These are phyloP conservation scores for Urocitellus parryii DNA, from an alignment of 2,113 vertebrate species.

Conservation along the genomic window DNA sequence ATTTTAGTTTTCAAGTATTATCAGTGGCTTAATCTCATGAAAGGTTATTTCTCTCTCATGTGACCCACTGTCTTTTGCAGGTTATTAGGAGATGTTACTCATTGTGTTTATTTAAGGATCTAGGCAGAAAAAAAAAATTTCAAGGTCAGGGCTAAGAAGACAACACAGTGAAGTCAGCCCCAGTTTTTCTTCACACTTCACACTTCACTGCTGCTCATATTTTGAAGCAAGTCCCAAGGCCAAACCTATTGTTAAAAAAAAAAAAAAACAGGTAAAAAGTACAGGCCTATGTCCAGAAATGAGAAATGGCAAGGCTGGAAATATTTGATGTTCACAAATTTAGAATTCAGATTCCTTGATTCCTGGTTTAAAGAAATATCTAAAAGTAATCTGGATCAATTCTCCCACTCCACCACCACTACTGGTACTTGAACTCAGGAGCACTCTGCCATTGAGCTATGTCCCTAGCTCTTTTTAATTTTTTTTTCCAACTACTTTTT, in stretches of 20 bases:
- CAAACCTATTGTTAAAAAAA: neutral
- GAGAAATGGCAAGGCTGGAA: neutral
- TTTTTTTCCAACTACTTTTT: no score
- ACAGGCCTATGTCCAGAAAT: neutral
- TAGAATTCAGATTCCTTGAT: neutral
- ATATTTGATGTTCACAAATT: neutral
- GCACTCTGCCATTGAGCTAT: no score
- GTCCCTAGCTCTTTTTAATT: no score
- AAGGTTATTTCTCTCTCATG: neutral
- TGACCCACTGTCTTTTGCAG: neutral
- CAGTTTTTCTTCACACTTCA: neutral
- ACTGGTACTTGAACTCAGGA: no score
- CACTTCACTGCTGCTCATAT: neutral
- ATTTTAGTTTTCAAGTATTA: neutral
- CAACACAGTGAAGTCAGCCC: neutral
- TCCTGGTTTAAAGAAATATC: neutral
- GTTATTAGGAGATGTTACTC: neutral
- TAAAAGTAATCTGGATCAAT: neutral
- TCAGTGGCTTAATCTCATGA: neutral
- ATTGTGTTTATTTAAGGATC: neutral
- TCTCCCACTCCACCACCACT: no score
- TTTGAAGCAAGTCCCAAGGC: neutral
- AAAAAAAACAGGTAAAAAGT: no score
- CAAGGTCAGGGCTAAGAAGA: neutral
- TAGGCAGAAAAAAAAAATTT: neutral